Conservation (phyloP, 1,140 invertebrate genomes). For the Bombus fervidus region DNA sequence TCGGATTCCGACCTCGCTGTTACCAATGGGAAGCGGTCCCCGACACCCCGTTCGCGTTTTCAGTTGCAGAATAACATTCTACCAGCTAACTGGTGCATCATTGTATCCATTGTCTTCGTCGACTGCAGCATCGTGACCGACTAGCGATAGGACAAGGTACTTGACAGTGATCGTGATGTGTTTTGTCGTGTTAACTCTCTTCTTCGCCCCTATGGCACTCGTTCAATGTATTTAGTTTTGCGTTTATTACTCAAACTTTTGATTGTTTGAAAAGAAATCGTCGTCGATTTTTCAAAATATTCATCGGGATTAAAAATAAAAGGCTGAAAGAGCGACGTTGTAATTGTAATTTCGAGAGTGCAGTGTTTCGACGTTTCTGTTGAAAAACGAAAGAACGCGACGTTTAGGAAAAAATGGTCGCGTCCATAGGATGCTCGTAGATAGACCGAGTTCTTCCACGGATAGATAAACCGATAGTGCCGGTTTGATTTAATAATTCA, state of each 20-base stretch:
- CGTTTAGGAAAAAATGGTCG: neutral
- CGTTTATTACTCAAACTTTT: neutral
- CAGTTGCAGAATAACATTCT: constrained; percentile 66
- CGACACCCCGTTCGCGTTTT: constrained; percentile 68
- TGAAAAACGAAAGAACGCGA: neutral
- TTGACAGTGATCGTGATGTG: neutral
- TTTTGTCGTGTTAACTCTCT: neutral
- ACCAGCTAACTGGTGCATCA: constrained; percentile 75
- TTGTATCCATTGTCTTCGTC: constrained; percentile 76
- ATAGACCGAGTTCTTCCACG: constrained; percentile 9
- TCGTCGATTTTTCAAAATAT: neutral
- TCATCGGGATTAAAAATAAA: neutral
- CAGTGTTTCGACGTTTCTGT: neutral
- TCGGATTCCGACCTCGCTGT: constrained; percentile 48
- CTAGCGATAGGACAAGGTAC: neutral
- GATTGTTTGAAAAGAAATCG: neutral
- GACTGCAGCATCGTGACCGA: constrained; percentile 71
- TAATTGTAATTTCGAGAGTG: neutral
- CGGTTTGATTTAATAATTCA: constrained; percentile 69
- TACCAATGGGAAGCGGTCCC: constrained; percentile 77
- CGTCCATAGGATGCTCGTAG: neutral
- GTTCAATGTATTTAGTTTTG: neutral
- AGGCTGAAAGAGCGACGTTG: fast-evolving
- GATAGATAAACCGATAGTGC: constrained; percentile 47
- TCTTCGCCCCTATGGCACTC: neutral